A percentile compares a stretch with the other conserved stretches of the same genome.
These are phyloP conservation scores for Sylvilagus floridanus DNA, from an alignment of 2,797 vertebrate species.

Conservation along the genomic window DNA sequence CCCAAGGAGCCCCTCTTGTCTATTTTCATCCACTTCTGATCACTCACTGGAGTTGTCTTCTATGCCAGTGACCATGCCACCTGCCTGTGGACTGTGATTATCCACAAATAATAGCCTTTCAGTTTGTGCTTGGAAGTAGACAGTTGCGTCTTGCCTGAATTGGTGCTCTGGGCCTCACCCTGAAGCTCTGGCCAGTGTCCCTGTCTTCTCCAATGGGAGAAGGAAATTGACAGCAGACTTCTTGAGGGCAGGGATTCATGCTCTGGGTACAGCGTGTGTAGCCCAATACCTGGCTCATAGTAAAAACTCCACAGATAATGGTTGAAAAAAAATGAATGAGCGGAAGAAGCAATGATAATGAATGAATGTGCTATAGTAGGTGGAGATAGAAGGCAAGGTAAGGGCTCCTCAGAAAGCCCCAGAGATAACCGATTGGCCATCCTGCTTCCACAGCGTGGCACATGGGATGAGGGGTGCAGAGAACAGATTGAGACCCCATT, in stretches of 20 bases:
- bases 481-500: neutral
- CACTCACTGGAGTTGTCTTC: neutral
- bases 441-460: neutral
- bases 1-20: neutral
- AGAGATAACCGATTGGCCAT: neutral
- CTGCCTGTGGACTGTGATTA: neutral
- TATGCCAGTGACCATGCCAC: neutral
- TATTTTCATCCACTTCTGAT: neutral
- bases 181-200: neutral
- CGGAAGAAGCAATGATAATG: neutral
- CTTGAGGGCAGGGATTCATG: neutral
- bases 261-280: neutral
- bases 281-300: neutral
- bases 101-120: neutral
- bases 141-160: neutral
- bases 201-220: neutral
- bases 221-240: neutral
- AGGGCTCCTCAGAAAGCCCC: neutral
- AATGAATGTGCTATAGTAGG: neutral
- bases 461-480: neutral
- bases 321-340: neutral
- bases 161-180: neutral
- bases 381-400: constrained; percentile 14
- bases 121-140: neutral
- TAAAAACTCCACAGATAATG: neutral